These are phyloP conservation scores for Chelmon rostratus DNA, from an alignment of 2,797 vertebrate genomes.

Conservation along the genomic window DNA sequence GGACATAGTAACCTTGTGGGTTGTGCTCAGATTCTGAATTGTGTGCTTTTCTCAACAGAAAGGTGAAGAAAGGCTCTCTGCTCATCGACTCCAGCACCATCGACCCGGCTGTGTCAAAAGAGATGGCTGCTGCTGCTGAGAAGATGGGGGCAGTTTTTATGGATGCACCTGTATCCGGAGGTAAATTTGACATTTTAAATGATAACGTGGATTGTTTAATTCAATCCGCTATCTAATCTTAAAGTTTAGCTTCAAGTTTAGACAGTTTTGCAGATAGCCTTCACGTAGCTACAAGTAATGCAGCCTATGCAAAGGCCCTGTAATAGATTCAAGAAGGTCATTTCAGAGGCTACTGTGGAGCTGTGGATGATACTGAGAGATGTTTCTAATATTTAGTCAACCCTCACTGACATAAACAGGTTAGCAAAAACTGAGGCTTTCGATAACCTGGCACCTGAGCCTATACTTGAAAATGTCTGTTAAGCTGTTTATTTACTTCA, in stretches of 20 bases:
- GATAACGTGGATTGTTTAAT: not conserved
- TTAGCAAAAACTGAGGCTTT: not conserved
- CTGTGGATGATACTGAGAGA: not conserved
- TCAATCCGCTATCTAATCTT: not conserved
- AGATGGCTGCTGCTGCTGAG: slow-evolving; percentile 93
- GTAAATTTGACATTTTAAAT: slow-evolving; percentile 79
- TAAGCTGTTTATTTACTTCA: not conserved
- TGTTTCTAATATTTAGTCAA: not conserved
- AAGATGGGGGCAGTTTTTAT: slow-evolving; percentile 98
- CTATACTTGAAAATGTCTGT: too few species aligned
- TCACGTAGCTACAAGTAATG: too few species aligned
- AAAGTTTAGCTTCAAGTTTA: too few species aligned
- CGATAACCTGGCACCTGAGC: not conserved
- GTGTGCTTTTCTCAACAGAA: slow-evolving; percentile 83
- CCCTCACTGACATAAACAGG: not conserved
- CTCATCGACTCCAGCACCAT: slow-evolving; percentile 99
- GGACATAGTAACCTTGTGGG: not conserved
- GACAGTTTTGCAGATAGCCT: too few species aligned
- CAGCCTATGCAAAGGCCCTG: not conserved
- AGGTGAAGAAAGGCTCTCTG: slow-evolving; percentile 97
- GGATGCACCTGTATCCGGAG: slow-evolving; percentile 99
- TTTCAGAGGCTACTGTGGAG: not conserved
- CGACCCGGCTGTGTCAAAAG: slow-evolving; percentile 95
- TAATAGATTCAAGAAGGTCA: not conserved
- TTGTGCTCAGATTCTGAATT: not conserved